Percentiles rank a stretch among this genome's conserved stretches.
These are phyloP conservation scores for Cosmia pyralina DNA, from an alignment of 2,888 invertebrate genomes.

Conservation along the genomic window DNA sequence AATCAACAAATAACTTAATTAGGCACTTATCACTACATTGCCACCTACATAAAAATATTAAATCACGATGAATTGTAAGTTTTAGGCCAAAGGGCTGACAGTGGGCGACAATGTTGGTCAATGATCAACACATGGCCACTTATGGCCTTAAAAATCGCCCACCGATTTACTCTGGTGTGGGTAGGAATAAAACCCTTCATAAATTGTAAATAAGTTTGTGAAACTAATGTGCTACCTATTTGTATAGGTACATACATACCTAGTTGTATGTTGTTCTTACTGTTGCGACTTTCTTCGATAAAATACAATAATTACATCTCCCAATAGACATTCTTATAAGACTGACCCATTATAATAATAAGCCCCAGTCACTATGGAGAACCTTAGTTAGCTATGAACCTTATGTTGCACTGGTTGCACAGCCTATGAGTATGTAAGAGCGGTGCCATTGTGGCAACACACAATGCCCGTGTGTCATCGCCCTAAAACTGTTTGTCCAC, in stretches of 20 bases:
- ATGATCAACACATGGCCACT: conserved; percentile 43
- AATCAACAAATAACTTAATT: conserved; percentile 41
- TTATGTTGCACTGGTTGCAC: too few species aligned
- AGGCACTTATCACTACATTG: conserved; percentile 24
- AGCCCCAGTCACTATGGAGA: too few species aligned
- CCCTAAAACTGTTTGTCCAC: too few species aligned
- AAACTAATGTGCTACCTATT: not conserved
- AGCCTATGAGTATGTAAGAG: too few species aligned
- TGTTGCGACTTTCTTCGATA: too few species aligned
- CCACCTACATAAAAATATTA: conserved; percentile 26
- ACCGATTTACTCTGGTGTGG: conserved; percentile 41
- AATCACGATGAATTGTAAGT: conserved; percentile 16
- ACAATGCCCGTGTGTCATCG: too few species aligned
- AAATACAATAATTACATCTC: not conserved
- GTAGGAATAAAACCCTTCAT: conserved; percentile 42
- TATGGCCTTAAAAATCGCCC: conserved; percentile 58
- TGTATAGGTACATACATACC: too few species aligned
- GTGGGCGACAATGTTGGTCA: conserved; percentile 61
- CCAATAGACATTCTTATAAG: not conserved
- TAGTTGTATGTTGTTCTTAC: too few species aligned
- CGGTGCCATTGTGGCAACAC: too few species aligned
- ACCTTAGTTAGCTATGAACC: too few species aligned
- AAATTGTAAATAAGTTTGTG: conserved; percentile 16
- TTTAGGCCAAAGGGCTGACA: conserved; percentile 46
- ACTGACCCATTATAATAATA: too few species aligned